phyloP scores from a whole-genome alignment of 2,888 invertebrate genomes.

The Oscheius myriophilus region DNA sequence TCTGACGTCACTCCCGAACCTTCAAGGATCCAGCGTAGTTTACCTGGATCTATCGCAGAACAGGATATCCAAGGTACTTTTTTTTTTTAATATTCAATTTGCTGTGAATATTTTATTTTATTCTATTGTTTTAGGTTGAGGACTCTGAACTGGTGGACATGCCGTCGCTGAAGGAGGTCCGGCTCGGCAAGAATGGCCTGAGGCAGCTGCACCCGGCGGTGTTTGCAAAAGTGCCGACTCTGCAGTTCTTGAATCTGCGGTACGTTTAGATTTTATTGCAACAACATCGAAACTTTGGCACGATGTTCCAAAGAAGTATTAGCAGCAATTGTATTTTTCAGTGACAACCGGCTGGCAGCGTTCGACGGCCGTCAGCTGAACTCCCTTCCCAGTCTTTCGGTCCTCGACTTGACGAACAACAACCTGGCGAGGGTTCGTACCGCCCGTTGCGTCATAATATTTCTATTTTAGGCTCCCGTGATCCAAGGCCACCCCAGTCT shows the following conservation, averaged over 20 bases:
- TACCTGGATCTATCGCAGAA: slow-evolving; percentile 83
- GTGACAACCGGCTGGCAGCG: slow-evolving; percentile 82
- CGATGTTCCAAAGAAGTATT: too few species aligned
- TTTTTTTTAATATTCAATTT: not conserved
- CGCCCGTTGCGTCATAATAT: not conserved
- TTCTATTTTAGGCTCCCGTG: slow-evolving; percentile 73
- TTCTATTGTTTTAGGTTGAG: slow-evolving; percentile 70
- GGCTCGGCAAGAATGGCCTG: slow-evolving; percentile 75
- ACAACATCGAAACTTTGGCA: too few species aligned
- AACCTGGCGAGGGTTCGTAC: slow-evolving; percentile 78
- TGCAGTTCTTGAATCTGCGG: slow-evolving; percentile 79
- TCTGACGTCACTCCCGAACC: slow-evolving; percentile 84
- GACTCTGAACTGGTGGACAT: slow-evolving; percentile 82
- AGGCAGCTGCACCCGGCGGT: slow-evolving; percentile 82
- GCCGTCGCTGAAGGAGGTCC: slow-evolving; percentile 79
- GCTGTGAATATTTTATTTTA: too few species aligned
- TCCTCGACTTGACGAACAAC: slow-evolving; percentile 82
- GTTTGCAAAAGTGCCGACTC: slow-evolving; percentile 83
- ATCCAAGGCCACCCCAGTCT: slow-evolving; percentile 82
- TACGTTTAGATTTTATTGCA: too few species aligned
- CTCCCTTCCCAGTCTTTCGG: slow-evolving; percentile 80
- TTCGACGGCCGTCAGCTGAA: slow-evolving; percentile 85
- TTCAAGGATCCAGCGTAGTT: slow-evolving; percentile 81
- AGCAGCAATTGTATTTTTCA: too few species aligned
- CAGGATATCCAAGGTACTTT: slow-evolving; percentile 80